Percentiles rank a stretch among this genome's conserved stretches.
Conservation (phyloP, 2,113 vertebrate genomes). For the Eudyptes chrysolophus region DNA sequence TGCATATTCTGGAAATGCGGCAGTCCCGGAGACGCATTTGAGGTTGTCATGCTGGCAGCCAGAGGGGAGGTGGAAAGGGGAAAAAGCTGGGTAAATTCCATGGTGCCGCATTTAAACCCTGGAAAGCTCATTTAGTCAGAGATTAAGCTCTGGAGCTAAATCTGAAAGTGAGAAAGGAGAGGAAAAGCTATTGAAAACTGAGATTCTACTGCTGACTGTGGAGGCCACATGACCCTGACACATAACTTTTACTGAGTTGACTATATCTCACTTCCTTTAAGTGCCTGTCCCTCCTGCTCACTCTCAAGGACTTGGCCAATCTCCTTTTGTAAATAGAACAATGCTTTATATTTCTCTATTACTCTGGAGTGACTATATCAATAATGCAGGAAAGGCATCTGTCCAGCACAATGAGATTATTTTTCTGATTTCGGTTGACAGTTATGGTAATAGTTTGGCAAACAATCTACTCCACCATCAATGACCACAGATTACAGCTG, state of each 20-base stretch:
- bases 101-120: not conserved
- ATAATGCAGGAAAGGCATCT: conserved; percentile 98
- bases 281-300: conserved; percentile 91
- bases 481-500: conserved; percentile 95
- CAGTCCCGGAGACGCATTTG: not conserved
- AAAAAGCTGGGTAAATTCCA: not conserved
- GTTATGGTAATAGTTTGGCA: conserved; percentile 99
- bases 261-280: conserved; percentile 96
- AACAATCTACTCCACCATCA: conserved; percentile 96
- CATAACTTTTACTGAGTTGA: conserved; percentile 87
- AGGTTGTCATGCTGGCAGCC: not conserved
- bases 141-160: conserved; percentile 41
- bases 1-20: not conserved
- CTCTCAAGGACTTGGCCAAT: conserved; percentile 97
- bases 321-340: conserved; percentile 99
- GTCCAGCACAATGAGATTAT: conserved; percentile 96
- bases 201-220: conserved; percentile 65
- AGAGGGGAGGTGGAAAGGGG: not conserved
- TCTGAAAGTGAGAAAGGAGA: conserved; percentile 49
- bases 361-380: conserved; percentile 93
- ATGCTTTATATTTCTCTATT: conserved; percentile 98
- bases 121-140: conserved; percentile 41
- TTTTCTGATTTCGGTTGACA: conserved; percentile 97
- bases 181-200: conserved; percentile 54
- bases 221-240: conserved; percentile 86